Evolutionary conservation across 2,888 invertebrate genomes (phyloP), one percentile per base, ranked within the genome.

Genomic region (Drosophila rubida): DNA sequence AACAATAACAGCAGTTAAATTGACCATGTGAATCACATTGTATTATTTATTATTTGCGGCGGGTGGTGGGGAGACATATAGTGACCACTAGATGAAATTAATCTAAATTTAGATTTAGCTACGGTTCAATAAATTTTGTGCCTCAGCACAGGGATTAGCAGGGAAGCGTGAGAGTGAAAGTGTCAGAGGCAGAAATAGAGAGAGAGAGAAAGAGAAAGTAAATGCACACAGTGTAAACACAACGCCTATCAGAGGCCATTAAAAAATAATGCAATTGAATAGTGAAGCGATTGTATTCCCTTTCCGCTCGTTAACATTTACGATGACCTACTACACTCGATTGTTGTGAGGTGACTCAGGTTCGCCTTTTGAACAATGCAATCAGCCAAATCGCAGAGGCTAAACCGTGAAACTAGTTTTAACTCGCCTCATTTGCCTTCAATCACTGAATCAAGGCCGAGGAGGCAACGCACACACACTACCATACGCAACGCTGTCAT

Each of bases 381-480:
- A 50, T 71, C 14, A 5, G 35, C 14, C 35, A 44, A 13, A 57
- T 50, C 57, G 50, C 22, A 0, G 32, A 25, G 25, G 23, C 14
- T 16, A 25, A 37, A 16, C 23, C 32, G 8, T 1, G 14, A 55
- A 71, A 71, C 72, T 51, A 39, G 72, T 62, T 67, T 59, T 0
- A 46, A 45, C 32, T 25, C 22, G 49, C 14, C 53, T 50, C 25
- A 46, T 19, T 71, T 54, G 53, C 57, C 66, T 53, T 57, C 25
- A 27, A 27, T 55, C 50, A 35, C 19, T 32, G 45, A 35, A 70
- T 61, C 49, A 71, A 66, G 66, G 71, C 70, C 71, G 25, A 61
- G 66, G 23, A 60, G 64, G 39, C 57, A 32, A n/a, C 32, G 11
- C 49, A 39, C 55, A 44, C 41, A 39, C 5, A 19, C 13, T n/a